Evolutionary conservation across 1,140 invertebrate genomes (phyloP), one percentile per base, ranked within the genome.

Genomic region (Conus ventricosus): DNA sequence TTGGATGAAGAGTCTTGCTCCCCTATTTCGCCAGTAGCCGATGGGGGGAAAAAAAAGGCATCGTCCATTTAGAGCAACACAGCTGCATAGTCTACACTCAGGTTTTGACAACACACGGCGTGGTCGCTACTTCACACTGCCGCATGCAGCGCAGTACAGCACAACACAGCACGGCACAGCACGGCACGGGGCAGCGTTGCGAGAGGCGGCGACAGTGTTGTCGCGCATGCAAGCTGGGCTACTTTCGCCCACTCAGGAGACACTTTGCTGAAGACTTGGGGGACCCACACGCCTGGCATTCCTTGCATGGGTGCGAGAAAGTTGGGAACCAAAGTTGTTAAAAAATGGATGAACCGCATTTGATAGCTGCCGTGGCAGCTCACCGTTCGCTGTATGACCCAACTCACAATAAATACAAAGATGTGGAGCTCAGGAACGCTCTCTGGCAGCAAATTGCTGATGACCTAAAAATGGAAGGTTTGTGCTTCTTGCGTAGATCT

Each of bases 381-480:
- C 83, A 84, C 51, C 54, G 83, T 5, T 84, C 83, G 6, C 57
- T 84, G 7, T 84, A 84, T 55, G 83, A 84, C 57, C 83, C 55
- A 20, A 60, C 83, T n/a, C 83, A 84, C 15, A 60, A 15, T 1
- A 84, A 84, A 27, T 84, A 84, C 57, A 84, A 84, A 63, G 83
- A 84, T 23, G 55, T 67, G 55, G 83, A 84, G 25, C 25, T 84
- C 13, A 60, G 83, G 39, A 84, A 60, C 27, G 83, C 83, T 67
- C 57, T 84, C 57, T 84, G 83, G 83, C 83, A 63, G 57, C 7
- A 84, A 60, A 84, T 84, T 25, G 83, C 83, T 55, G 39, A 53
- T 10, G 83, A 84, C 57, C 25, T 84, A n/a, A 67, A 67, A 60
- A 84, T 63, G 55, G 83, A 84, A 84, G 83, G 83, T 84, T 84